phyloP scores from a whole-genome alignment of 2,888 invertebrate genomes.

The Chymomyza procnemis region DNA sequence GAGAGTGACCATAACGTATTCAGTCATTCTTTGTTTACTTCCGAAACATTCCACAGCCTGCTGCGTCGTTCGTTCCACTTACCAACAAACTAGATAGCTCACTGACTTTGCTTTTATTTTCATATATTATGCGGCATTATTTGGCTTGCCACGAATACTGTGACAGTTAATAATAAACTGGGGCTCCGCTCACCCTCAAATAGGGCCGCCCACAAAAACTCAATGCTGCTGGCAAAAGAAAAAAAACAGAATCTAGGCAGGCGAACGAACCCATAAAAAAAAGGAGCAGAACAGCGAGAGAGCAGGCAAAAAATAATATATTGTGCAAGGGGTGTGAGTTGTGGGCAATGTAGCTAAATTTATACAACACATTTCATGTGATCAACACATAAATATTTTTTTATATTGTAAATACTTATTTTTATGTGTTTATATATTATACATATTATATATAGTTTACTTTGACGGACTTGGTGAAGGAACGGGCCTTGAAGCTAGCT shows the following conservation, averaged over 20 bases:
- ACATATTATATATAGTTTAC: not conserved
- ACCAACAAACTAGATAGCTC: not conserved
- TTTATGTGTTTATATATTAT: slow-evolving; percentile 36
- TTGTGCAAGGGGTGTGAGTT: not conserved
- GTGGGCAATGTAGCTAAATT: slow-evolving; percentile 54
- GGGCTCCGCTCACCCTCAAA: slow-evolving; percentile 18
- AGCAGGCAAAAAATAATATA: slow-evolving; percentile 23
- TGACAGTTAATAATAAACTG: slow-evolving; percentile 70
- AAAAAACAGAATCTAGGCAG: slow-evolving; percentile 28
- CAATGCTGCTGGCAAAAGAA: slow-evolving; percentile 1
- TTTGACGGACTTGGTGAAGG: not conserved
- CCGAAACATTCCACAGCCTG: not conserved
- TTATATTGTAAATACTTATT: slow-evolving; percentile 40
- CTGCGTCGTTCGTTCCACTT: not conserved
- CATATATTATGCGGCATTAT: not conserved
- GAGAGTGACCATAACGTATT: too few species aligned
- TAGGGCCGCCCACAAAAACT: not conserved
- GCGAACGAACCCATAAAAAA: slow-evolving; percentile 48
- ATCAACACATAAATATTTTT: slow-evolving; percentile 71
- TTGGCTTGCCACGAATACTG: slow-evolving; percentile 41
- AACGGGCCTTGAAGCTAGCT: too few species aligned
- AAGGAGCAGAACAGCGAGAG: too few species aligned
- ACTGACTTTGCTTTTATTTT: slow-evolving; percentile 26
- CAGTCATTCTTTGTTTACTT: too few species aligned
- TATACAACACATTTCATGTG: slow-evolving; percentile 69